A percentile compares a stretch with the other conserved stretches of the same genome.
Conservation (phyloP, 2,888 invertebrate species). For the Melinopterus prodromus region DNA sequence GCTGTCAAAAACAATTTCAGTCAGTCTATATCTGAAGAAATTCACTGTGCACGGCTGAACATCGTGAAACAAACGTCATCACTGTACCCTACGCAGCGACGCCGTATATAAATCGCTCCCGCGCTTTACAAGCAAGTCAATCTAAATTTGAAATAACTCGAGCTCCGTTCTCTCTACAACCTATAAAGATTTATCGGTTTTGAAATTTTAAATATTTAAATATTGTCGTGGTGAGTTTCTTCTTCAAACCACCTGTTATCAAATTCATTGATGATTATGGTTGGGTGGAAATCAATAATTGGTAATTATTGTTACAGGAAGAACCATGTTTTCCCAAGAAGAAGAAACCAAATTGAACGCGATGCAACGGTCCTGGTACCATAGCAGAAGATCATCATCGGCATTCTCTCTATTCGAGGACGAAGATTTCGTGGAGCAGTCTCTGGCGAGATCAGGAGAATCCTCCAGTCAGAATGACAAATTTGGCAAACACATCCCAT, state of each 20-base stretch:
- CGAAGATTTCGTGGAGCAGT: constrained; percentile 20
- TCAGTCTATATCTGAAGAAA: not conserved
- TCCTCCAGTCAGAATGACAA: constrained; percentile 6
- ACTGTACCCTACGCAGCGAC: not conserved
- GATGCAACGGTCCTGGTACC: constrained; percentile 15
- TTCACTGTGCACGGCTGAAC: not conserved
- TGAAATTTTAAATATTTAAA: not conserved
- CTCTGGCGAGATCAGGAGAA: not conserved
- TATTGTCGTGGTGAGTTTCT: not conserved
- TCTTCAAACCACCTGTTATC: not conserved
- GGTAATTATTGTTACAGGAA: not conserved
- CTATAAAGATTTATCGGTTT: not conserved
- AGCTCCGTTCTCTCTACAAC: not conserved
- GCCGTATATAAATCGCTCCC: not conserved
- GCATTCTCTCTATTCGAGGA: constrained; percentile 28
- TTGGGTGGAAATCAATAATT: not conserved
- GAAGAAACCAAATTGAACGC: constrained; percentile 24
- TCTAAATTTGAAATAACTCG: not conserved
- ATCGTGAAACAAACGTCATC: not conserved
- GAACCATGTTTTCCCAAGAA: constrained; percentile 19
- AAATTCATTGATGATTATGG: not conserved
- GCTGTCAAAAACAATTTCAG: not conserved
- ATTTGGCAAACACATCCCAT: not conserved
- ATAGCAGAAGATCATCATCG: constrained; percentile 22
- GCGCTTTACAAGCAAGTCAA: not conserved